These are phyloP conservation scores for Cossypha dichroa DNA, from an alignment of 2,797 vertebrate species.

Conservation along the genomic window DNA sequence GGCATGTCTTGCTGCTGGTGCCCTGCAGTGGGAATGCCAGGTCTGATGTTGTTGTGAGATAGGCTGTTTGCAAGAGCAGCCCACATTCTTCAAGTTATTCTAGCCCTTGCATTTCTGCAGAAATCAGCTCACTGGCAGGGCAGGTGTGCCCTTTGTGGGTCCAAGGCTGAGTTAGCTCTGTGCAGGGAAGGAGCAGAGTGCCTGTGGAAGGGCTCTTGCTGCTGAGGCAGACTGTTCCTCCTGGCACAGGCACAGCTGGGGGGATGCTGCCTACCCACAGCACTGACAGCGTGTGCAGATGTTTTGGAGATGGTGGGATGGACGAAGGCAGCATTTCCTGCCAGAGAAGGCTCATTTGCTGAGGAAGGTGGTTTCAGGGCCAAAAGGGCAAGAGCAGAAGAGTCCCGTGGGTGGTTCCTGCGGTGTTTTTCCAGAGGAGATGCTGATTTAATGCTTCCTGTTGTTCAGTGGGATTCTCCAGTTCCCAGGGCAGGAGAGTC, in stretches of 20 bases:
- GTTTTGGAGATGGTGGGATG: not conserved
- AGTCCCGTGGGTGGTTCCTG: not conserved
- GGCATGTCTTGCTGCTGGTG: not conserved
- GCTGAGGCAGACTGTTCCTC: not conserved
- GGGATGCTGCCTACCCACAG: not conserved
- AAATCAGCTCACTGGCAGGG: not conserved
- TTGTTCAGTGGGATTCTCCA: conserved; percentile 17
- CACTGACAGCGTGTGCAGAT: not conserved
- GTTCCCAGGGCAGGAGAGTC: not conserved
- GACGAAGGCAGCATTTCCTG: not conserved
- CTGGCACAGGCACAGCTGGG: not conserved
- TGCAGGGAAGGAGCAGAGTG: not conserved
- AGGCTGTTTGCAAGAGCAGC: not conserved
- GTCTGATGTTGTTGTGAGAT: not conserved
- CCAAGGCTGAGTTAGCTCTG: not conserved
- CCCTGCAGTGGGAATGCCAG: not conserved
- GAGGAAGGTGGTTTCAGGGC: not conserved
- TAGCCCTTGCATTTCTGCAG: not conserved
- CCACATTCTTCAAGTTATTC: not conserved
- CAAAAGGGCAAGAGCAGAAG: not conserved
- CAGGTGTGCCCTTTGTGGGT: not conserved
- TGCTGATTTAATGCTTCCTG: conserved; percentile 52
- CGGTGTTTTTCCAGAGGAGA: conserved; percentile 7
- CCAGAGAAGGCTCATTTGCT: not conserved
- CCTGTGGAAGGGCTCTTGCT: not conserved